A percentile compares a stretch with the other conserved stretches of the same genome.
Evolutionary conservation across 2,888 invertebrate species (phyloP).

Genomic region (Cantharis rustica): DNA sequence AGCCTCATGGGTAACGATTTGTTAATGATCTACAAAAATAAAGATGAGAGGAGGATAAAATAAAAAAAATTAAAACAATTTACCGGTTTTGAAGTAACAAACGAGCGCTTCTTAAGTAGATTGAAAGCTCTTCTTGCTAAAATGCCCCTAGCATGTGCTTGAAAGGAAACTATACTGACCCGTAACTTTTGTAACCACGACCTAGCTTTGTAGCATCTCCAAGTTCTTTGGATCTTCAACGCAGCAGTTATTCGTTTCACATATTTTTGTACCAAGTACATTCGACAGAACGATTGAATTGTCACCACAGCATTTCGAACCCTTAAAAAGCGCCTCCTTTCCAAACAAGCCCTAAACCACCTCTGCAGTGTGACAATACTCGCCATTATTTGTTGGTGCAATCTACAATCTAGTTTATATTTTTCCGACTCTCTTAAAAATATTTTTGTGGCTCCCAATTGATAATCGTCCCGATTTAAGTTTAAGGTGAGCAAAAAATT

Average conservation of each 20-base stretch:
- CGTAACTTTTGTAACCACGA: slow-evolving; percentile 70
- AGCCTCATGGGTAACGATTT: slow-evolving; percentile 53
- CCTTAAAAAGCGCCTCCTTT: slow-evolving; percentile 76
- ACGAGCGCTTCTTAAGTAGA: slow-evolving; percentile 14
- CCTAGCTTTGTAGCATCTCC: slow-evolving; percentile 72
- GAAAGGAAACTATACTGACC: slow-evolving; percentile 65
- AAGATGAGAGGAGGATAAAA: background rate
- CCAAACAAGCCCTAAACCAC: slow-evolving; percentile 85
- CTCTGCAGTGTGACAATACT: slow-evolving; percentile 90
- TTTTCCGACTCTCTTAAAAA: slow-evolving; percentile 95
- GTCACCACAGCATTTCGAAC: slow-evolving; percentile 74
- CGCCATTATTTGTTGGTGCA: slow-evolving; percentile 93
- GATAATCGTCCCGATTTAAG: slow-evolving; percentile 88
- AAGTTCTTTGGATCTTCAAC: slow-evolving; percentile 76
- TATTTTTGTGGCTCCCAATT: slow-evolving; percentile 85
- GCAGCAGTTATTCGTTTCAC: slow-evolving; percentile 62
- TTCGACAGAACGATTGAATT: slow-evolving; percentile 76
- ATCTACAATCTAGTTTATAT: slow-evolving; percentile 85
- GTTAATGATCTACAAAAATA: slow-evolving; percentile 41
- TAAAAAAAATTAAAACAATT: background rate
- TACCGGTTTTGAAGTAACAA: slow-evolving; percentile 19
- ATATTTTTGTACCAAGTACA: slow-evolving; percentile 65
- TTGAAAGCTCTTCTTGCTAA: slow-evolving; percentile 59
- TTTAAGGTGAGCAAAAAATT: slow-evolving; percentile 83
- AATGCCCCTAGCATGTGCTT: slow-evolving; percentile 74